phyloP scores from a whole-genome alignment of 2,888 invertebrate genomes.

The Hirudinaria manillensis region DNA sequence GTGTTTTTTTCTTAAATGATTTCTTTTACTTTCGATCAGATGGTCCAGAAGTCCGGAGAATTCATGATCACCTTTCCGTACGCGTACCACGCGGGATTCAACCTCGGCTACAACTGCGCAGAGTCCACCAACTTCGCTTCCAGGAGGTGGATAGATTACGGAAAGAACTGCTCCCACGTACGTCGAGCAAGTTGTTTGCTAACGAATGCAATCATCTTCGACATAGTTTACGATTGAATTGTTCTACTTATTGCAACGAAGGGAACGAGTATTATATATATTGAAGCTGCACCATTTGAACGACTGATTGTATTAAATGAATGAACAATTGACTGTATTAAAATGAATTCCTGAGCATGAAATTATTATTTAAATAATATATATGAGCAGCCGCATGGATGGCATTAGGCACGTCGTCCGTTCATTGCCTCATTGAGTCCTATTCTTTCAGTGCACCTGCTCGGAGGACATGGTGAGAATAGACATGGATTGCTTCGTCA shows the following conservation, averaged over 20 bases:
- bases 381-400: too few relatives aligned
- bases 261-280: too few relatives aligned
- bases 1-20: neutral
- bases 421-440: too few relatives aligned
- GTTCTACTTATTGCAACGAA: too few relatives aligned
- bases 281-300: too few relatives aligned
- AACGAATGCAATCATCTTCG: too few relatives aligned
- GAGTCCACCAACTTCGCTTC: conserved; percentile 99
- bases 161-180: conserved; percentile 63
- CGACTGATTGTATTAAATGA: too few relatives aligned
- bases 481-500: conserved; percentile 97
- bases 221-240: too few relatives aligned
- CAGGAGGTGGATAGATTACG: conserved; percentile 95
- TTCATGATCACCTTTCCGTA: conserved; percentile 99
- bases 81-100: conserved; percentile 96
- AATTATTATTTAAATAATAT: too few relatives aligned
- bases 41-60: conserved; percentile 77
- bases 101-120: conserved; percentile 96
- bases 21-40: neutral
- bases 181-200: neutral
- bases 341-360: too few relatives aligned
- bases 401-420: too few relatives aligned
- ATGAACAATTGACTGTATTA: too few relatives aligned
- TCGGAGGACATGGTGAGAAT: conserved; percentile 92
- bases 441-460: conserved; percentile 50